Evolutionary conservation across 1,140 invertebrate species (phyloP), one percentile per base, ranked within the genome.

Genomic region (Odontomachus brunneus): DNA sequence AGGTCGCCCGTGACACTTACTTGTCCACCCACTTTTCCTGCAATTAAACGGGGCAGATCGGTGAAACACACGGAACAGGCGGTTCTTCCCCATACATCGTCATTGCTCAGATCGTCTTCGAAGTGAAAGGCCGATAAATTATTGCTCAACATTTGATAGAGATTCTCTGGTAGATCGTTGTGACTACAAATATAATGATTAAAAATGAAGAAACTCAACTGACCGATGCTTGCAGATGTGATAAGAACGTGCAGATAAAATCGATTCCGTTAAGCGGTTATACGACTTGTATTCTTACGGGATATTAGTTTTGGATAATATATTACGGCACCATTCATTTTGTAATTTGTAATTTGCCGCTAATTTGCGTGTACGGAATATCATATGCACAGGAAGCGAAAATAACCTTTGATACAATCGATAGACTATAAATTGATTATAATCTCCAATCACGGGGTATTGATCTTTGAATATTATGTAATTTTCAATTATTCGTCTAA

Each of bases 11-110:
- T 66, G 12, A 80, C 38, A 85, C 90, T 92, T 82, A 96, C 96
- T 94, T 96, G 96, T 3, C 93, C 96, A 19, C 95, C 96, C 2
- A 96, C 91, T 91, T 93, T 94, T 15, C 96, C 96, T 73, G 93
- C 66, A 38, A 86, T 84, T 24, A 96, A 87, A 74, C 95, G 89
- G 0, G 94, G 94, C 14, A 96, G 93, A 90, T 96, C 96, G 3
- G 96, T 96, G 57, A 90, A 92, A 67, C 93, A 94, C 3, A 83
- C 89, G 69, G 63, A 73, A 62, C 91, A 93, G 3, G 75, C 88
- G 1, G 55, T 17, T 15, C 14, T 88, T 29, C 93, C 93, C 94
- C 95, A 95, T 3, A 91, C 74, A 15, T 88, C 55, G 71, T 95
- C 92, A 11, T 91, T 59, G 0, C 73, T 92, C 26, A 96, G 87